Percentiles rank a stretch among this genome's conserved stretches.
phyloP scores from a whole-genome alignment of 2,797 vertebrate genomes.

The Poeciliopsis paucimaculata region DNA sequence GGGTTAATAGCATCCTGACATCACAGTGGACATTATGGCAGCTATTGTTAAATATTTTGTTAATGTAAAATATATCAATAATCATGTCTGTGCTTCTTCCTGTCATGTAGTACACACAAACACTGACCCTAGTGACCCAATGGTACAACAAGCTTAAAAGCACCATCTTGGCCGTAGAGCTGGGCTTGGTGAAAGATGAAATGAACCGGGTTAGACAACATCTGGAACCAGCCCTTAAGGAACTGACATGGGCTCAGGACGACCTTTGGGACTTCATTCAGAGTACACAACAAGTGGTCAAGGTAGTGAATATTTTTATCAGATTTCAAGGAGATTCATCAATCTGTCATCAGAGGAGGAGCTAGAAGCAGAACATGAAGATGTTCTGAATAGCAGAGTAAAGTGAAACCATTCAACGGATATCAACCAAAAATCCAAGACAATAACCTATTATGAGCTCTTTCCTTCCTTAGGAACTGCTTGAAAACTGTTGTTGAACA shows the following conservation, averaged over 20 bases:
- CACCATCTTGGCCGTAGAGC: constrained; percentile 78
- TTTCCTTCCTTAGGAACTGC: neutral
- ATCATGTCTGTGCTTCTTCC: neutral
- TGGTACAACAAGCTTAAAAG: constrained; percentile 80
- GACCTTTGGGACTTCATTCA: constrained; percentile 79
- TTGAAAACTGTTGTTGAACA: neutral
- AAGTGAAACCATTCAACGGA: neutral
- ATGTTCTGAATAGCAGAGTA: neutral
- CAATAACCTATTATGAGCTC: neutral
- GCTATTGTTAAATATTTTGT: neutral
- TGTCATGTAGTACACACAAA: constrained; percentile 69
- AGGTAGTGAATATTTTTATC: constrained; percentile 45
- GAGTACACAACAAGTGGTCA: constrained; percentile 60
- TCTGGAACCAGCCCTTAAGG: constrained; percentile 69
- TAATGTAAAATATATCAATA: neutral
- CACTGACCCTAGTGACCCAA: constrained; percentile 76
- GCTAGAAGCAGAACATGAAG: neutral
- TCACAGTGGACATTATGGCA: neutral
- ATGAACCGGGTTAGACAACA: constrained; percentile 69
- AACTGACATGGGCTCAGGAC: constrained; percentile 78
- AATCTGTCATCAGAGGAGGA: neutral
- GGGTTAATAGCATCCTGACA: constrained; percentile 24
- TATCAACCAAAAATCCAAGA: neutral
- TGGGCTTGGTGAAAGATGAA: constrained; percentile 69
- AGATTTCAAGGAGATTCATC: neutral